A percentile compares a stretch with the other conserved stretches of the same genome.
Evolutionary conservation across 2,888 invertebrate species (phyloP).

Genomic region (Eueremaeus valkanovi): DNA sequence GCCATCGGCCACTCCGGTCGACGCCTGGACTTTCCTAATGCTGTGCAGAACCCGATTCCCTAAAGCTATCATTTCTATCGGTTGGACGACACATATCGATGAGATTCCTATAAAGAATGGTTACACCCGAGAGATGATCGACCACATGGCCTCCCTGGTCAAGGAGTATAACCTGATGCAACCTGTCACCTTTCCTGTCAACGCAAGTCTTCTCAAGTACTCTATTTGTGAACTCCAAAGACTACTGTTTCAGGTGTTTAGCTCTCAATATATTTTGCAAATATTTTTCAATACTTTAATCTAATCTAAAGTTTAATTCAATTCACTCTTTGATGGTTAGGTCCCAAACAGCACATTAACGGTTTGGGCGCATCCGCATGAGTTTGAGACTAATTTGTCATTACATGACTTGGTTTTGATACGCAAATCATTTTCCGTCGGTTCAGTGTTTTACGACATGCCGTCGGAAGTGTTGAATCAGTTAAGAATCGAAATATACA

Average conservation of each 20-base stretch:
- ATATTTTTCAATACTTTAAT: too few species aligned
- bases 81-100: conserved; percentile 46
- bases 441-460: conserved; percentile 48
- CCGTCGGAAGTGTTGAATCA: conserved; percentile 45
- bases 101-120: conserved; percentile 39
- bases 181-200: conserved; percentile 48
- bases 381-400: conserved; percentile 44
- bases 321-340: background rate
- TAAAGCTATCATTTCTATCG: conserved; percentile 47
- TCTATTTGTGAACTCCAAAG: conserved; percentile 48
- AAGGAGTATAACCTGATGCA: conserved; percentile 48
- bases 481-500: conserved; percentile 32
- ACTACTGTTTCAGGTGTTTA: conserved; percentile 47
- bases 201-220: conserved; percentile 46
- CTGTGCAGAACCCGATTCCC: conserved; percentile 48
- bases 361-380: conserved; percentile 47
- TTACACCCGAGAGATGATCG: conserved; percentile 47
- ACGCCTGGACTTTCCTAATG: conserved; percentile 48
- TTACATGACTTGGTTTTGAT: conserved; percentile 47
- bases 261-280: conserved; percentile 1
- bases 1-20: conserved; percentile 46
- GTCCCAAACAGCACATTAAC: conserved; percentile 48
- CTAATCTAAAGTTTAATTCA: background rate
- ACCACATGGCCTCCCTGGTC: conserved; percentile 47
- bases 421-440: conserved; percentile 46